These are phyloP conservation scores for Galeopsomyia nigrocyanea DNA, from an alignment of 2,888 invertebrate species.

Conservation along the genomic window DNA sequence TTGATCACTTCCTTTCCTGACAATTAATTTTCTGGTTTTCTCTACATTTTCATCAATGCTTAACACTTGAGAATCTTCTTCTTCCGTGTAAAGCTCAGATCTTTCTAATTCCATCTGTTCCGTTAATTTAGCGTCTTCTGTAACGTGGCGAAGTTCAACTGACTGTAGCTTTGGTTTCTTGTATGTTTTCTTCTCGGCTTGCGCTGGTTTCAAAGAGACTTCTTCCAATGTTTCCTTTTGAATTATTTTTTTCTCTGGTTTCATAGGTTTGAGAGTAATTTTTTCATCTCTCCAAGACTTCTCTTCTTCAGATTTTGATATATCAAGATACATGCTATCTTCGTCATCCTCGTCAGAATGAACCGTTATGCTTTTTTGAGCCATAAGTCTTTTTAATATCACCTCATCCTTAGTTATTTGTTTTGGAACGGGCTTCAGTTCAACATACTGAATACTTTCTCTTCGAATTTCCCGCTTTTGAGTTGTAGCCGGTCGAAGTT, in stretches of 20 bases:
- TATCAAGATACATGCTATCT: conserved; percentile 49
- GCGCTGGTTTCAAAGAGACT: conserved; percentile 68
- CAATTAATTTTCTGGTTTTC: conserved; percentile 69
- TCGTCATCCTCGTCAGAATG: conserved; percentile 54
- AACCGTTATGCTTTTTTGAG: conserved; percentile 40
- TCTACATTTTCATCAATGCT: conserved; percentile 21
- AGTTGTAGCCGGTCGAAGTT: conserved; percentile 72
- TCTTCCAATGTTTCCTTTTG: conserved; percentile 63
- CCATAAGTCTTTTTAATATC: conserved; percentile 46
- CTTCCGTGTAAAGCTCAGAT: conserved; percentile 16
- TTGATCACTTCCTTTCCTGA: conserved; percentile 70
- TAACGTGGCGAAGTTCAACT: too few relatives aligned
- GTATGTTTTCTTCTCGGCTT: too few relatives aligned
- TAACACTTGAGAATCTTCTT: conserved; percentile 15
- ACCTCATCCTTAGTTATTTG: conserved; percentile 49
- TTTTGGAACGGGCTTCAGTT: conserved; percentile 56
- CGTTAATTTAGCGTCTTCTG: too few relatives aligned
- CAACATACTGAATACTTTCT: conserved; percentile 55
- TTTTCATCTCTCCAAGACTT: conserved; percentile 56
- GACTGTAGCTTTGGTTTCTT: too few relatives aligned
- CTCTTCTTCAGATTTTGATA: conserved; percentile 44
- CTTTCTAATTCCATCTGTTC: conserved; percentile 17
- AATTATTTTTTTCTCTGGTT: conserved; percentile 63
- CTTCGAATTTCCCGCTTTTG: conserved; percentile 61
- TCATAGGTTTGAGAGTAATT: conserved; percentile 71